Evolutionary conservation across 2,113 vertebrate species (phyloP).

Genomic region (Rutilus rutilus): DNA sequence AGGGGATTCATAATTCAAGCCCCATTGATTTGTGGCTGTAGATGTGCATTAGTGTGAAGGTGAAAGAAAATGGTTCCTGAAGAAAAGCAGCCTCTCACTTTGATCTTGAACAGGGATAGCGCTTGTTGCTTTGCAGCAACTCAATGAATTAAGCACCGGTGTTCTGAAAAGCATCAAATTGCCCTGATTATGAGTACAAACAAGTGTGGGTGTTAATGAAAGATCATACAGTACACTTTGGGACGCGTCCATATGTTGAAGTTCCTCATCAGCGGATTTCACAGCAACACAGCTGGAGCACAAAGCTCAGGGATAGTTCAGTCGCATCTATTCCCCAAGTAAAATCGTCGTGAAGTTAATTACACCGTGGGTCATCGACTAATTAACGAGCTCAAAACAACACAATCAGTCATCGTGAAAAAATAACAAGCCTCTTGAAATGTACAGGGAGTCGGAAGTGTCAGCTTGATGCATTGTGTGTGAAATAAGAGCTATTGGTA

Average conservation of each 20-base stretch:
- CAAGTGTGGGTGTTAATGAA: conserved; percentile 30
- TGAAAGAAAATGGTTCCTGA: conserved; percentile 26
- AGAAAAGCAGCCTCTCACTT: not conserved
- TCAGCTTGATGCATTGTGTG: conserved; percentile 8
- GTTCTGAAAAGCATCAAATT: not conserved
- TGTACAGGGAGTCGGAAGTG: not conserved
- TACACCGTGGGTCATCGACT: conserved; percentile 54
- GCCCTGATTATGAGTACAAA: not conserved
- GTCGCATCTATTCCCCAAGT: conserved; percentile 50
- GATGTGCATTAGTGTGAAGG: conserved; percentile 52
- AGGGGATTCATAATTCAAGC: conserved; percentile 57
- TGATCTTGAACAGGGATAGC: conserved; percentile 2
- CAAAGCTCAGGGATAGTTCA: conserved; percentile 14
- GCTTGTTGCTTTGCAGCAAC: not conserved
- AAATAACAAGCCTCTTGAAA: conserved; percentile 31
- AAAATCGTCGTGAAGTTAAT: conserved; percentile 55
- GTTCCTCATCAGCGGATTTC: conserved; percentile 36
- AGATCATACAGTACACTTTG: conserved; percentile 14
- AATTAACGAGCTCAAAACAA: conserved; percentile 58
- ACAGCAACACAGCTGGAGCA: conserved; percentile 31
- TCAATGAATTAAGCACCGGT: not conserved
- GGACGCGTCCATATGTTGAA: conserved; percentile 18
- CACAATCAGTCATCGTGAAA: conserved; percentile 54
- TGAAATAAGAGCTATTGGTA: not conserved
- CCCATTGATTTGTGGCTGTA: conserved; percentile 50